Conservation (phyloP, 2,113 vertebrate species). For the Macrotis lagotis region DNA sequence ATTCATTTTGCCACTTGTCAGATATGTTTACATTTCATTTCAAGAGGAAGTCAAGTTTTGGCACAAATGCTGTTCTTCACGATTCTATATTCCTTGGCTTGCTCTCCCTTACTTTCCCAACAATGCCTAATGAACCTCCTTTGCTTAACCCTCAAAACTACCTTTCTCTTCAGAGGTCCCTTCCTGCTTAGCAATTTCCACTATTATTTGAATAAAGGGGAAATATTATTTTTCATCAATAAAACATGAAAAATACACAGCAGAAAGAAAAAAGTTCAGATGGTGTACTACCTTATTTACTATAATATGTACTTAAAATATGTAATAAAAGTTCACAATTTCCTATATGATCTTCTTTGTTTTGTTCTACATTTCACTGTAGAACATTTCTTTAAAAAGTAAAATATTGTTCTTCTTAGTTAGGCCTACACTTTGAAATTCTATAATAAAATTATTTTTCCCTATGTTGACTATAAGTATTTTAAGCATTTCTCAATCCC, state of each 20-base stretch:
- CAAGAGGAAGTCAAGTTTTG: not conserved
- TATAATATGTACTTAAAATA: not conserved
- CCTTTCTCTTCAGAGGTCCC: not conserved
- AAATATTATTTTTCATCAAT: slow-evolving; percentile 45
- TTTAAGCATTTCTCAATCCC: not conserved
- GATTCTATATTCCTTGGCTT: not conserved
- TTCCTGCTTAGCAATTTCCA: not conserved
- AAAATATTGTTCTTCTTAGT: not conserved
- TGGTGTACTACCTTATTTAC: not conserved
- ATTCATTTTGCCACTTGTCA: slow-evolving; percentile 5
- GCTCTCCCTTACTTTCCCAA: not conserved
- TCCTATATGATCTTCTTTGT: not conserved
- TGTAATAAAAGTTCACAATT: not conserved
- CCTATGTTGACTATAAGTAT: not conserved
- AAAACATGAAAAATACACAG: not conserved
- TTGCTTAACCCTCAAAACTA: not conserved
- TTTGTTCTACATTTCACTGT: not conserved
- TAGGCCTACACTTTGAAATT: not conserved
- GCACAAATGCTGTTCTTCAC: not conserved
- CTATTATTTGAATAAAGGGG: not conserved
- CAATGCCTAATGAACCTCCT: not conserved
- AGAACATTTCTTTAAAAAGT: not conserved
- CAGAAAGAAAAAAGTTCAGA: not conserved
- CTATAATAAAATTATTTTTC: not conserved
- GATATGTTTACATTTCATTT: not conserved